Percentiles rank a stretch among this genome's conserved stretches.
These are phyloP conservation scores for Podocnemis expansa DNA, from an alignment of 2,113 vertebrate species.

Conservation along the genomic window DNA sequence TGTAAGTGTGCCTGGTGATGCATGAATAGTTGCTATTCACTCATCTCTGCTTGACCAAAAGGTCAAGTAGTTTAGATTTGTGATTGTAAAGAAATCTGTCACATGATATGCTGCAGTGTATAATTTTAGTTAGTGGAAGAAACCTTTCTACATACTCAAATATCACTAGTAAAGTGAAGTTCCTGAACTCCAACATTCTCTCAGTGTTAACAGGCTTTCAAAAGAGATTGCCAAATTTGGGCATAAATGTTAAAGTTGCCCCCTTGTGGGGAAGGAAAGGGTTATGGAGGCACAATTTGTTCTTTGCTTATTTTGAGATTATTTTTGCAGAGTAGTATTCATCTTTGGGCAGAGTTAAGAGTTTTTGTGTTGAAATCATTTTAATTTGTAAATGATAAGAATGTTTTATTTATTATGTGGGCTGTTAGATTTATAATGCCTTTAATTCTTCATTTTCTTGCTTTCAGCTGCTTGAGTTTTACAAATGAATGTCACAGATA, in stretches of 20 bases:
- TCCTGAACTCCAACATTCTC: no score
- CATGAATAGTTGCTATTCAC: neutral
- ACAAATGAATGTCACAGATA: neutral
- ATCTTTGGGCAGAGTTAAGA: neutral
- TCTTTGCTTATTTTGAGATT: neutral
- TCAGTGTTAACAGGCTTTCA: neutral
- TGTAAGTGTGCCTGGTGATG: neutral
- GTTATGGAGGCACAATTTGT: neutral
- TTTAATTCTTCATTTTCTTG: neutral
- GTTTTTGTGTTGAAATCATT: neutral
- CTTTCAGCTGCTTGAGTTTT: accelerated
- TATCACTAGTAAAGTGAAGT: neutral
- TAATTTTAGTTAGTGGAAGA: neutral
- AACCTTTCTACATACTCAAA: neutral
- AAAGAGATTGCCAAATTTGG: neutral
- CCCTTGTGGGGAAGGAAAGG: neutral
- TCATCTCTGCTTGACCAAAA: neutral
- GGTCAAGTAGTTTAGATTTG: neutral
- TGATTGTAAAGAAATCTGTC: neutral
- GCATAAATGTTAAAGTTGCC: neutral
- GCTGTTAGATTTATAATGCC: neutral
- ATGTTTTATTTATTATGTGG: neutral
- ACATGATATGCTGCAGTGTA: neutral
- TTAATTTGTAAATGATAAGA: neutral
- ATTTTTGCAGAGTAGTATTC: neutral